Evolutionary conservation across 2,797 vertebrate genomes (phyloP), one percentile per base, ranked within the genome.

Genomic region (Coilia nasus): DNA sequence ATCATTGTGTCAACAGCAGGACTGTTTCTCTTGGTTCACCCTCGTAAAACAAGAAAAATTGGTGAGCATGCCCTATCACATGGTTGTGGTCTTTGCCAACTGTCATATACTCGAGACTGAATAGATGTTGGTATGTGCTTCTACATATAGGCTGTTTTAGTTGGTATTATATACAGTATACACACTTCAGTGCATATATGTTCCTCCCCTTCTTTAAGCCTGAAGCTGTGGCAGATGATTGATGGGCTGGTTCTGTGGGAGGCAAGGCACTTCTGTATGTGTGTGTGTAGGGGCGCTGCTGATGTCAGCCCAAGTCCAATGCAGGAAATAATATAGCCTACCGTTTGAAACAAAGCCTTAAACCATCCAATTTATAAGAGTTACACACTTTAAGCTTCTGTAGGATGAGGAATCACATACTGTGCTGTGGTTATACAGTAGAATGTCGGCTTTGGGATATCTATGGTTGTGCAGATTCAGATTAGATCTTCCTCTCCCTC

Each of bases 281-380:
- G n/a, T 9, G 31, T 78, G 71, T 44, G 71, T 44, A 31, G 35
- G 71, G 35, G 71, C 31, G 71, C 71, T 78, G 71, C 71, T 78
- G 71, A 78, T 78, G 71, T 78, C 71, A 78, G 71, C 71, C 71
- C 9, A 1, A 78, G 71, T 78, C 71, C 35, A 78, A 78, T 78
- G 31, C 35, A 78, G 31, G 17, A 6, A 44, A 17, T 78, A 15
- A 78, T 78, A 35, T 6, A n/a, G n/a, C n/a, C n/a, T n/a, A 78
- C 71, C 19, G 71, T 78, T 21, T 78, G 14, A 78, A 75, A 44
- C 19, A 78, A 17, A 78, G 44, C 19, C 71, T 41, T 6, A 78
- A 78, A 41, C 5, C 35, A 14, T 44, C 35, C 31, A 41, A 78
- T 41, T 17, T 78, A 19, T 44, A 78, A 78, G 21, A n/a, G 31